Conservation (phyloP, 2,888 invertebrate species). For the Caenorhabditis sulstoni region DNA sequence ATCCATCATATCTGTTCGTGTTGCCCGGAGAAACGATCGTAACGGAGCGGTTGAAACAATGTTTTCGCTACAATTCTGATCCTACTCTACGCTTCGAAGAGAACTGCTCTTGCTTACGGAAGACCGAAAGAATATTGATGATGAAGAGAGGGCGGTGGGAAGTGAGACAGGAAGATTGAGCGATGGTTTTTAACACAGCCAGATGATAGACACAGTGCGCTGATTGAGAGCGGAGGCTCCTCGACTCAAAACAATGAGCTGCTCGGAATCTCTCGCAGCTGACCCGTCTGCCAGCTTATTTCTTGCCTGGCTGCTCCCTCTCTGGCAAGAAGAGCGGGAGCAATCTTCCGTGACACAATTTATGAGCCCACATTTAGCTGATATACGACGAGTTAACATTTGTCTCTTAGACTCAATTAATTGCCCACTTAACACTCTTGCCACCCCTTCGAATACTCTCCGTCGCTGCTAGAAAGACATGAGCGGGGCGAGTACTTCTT, state of each 20-base stretch:
- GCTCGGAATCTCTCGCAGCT: slow-evolving; percentile 29
- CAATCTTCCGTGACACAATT: slow-evolving; percentile 37
- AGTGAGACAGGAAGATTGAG: slow-evolving; percentile 54
- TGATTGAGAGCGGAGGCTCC: slow-evolving; percentile 34
- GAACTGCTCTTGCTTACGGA: slow-evolving; percentile 10
- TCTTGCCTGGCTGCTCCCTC: slow-evolving; percentile 34
- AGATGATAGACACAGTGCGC: slow-evolving; percentile 55
- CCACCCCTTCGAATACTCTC: not conserved
- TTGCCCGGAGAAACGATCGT: too few species aligned
- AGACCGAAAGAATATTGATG: slow-evolving; percentile 58
- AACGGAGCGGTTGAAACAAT: too few species aligned
- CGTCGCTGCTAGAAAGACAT: too few species aligned
- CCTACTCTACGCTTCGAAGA: not conserved
- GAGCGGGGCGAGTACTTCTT: too few species aligned
- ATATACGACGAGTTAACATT: slow-evolving; percentile 45
- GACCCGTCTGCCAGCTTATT: slow-evolving; percentile 48
- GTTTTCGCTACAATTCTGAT: too few species aligned
- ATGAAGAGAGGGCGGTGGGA: slow-evolving; percentile 13
- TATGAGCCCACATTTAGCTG: slow-evolving; percentile 47
- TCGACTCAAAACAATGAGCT: slow-evolving; percentile 45
- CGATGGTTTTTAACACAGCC: slow-evolving; percentile 58
- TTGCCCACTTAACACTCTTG: not conserved
- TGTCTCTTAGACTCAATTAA: slow-evolving; percentile 35
- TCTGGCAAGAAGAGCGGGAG: not conserved
- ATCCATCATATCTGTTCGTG: not conserved